Evolutionary conservation across 2,113 vertebrate species (phyloP).

Genomic region (Hemibagrus wyckioides): DNA sequence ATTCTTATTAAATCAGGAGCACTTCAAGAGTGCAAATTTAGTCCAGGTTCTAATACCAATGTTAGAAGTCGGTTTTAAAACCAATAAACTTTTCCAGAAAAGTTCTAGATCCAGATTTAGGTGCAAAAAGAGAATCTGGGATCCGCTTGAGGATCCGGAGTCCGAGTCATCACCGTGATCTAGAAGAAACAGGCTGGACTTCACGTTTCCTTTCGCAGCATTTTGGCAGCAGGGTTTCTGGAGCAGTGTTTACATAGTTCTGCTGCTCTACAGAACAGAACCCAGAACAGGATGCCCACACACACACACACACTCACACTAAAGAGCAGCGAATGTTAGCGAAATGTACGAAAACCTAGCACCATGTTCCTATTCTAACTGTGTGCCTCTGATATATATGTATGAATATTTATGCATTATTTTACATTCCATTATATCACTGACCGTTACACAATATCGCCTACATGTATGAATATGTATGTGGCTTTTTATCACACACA

Average conservation of each 20-base stretch:
- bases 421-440: slow-evolving; percentile 5
- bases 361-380: not conserved
- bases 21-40: not conserved
- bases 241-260: not conserved
- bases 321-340: not conserved
- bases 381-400: not conserved
- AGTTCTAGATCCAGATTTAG: not conserved
- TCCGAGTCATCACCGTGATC: not conserved
- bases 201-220: not conserved
- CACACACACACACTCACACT: not conserved
- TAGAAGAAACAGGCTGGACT: not conserved
- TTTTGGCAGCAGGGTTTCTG: too few relatives aligned
- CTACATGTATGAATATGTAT: not conserved
- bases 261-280: not conserved
- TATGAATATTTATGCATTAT: not conserved
- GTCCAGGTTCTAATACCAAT: not conserved
- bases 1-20: not conserved
- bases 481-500: not conserved
- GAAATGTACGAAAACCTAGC: not conserved
- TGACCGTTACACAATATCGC: not conserved
- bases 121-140: not conserved
- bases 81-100: too few relatives aligned
- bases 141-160: not conserved
- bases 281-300: not conserved
- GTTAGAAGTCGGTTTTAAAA: not conserved